Base-by-base conservation (phyloP, 2,113 vertebrate genomes). In the Notiomystis cincta region DNA sequence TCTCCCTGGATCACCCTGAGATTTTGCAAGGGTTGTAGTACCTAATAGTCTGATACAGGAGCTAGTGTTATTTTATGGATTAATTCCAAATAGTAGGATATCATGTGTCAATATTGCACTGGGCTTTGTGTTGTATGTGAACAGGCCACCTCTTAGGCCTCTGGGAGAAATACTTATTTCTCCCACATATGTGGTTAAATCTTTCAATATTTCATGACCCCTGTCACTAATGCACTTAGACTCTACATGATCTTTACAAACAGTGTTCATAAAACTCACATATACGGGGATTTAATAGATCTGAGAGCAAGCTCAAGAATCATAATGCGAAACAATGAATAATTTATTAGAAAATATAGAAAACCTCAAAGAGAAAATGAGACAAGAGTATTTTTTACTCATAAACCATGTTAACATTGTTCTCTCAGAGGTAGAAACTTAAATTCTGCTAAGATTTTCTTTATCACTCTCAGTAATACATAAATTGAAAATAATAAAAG, bases 161-260 rank as follows among this genome's bases (percentile, higher is more conserved):
- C 42, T 83, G 47, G 64, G 72, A 89, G 84, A 83, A 88, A 79
- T 72, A 48, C 51, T 92, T 87, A 79, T 69, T 96, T 88, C 44
- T 96, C 69, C 94, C 86, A 92, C 69, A 86, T 60, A 54, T 69
- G 54, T 45, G 58, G 78, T 86, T 96, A 92, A 96, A 79, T 61
- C 70, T 81, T 88, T 95, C 69, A 73, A 48, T 96, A 94, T 96
- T 96, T 91, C 61, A 75, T 96, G 83, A 95, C 82, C 64, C 37
- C 53, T 87, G 66, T 84, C 57, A 61, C 45, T 87, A 90, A 96
- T 78, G 64, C 70, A 86, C 56, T 93, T 84, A 95, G 66, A 78
- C 66, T 72, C 19, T 70, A 37, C 56, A 57, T 64, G 51, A 67
- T 82, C 72, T 71, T 89, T 95, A 61, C 62, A 91, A 97, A 86